Evolutionary conservation across 1,140 invertebrate species (phyloP).

Genomic region (Charaxes varanes): DNA sequence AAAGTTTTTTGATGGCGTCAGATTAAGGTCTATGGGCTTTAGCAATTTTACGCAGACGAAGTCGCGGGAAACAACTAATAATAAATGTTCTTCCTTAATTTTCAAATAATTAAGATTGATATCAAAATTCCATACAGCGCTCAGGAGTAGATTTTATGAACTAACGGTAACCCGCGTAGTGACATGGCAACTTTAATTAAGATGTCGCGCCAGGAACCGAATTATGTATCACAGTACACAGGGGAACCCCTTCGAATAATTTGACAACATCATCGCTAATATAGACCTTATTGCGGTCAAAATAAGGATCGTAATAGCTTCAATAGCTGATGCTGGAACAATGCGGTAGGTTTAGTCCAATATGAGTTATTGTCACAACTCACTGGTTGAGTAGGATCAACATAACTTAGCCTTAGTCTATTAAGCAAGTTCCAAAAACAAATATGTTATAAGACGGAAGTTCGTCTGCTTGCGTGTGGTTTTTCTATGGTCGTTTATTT

Average conservation of each 20-base stretch:
- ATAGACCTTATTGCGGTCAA: background rate
- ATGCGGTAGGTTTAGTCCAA: slow-evolving; percentile 23
- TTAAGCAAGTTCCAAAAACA: slow-evolving; percentile 11
- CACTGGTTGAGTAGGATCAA: slow-evolving; percentile 39
- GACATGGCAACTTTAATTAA: slow-evolving; percentile 47
- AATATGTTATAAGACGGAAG: slow-evolving; percentile 11
- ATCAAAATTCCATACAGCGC: background rate
- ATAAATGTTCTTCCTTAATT: too few species aligned
- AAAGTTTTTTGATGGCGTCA: too few species aligned
- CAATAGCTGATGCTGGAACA: slow-evolving; percentile 9
- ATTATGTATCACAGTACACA: slow-evolving; percentile 36
- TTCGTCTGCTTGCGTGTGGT: too few species aligned
- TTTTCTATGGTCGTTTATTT: too few species aligned
- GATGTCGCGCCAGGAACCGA: slow-evolving; percentile 41
- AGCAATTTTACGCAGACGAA: too few species aligned
- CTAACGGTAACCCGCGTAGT: slow-evolving; percentile 19
- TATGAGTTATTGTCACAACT: slow-evolving; percentile 39
- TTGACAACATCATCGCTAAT: slow-evolving; percentile 7
- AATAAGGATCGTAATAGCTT: slow-evolving; percentile 6
- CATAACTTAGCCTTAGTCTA: slow-evolving; percentile 26
- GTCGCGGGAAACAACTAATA: too few species aligned
- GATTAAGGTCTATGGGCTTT: too few species aligned
- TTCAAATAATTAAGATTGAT: too few species aligned
- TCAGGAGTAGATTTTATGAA: slow-evolving; percentile 8
- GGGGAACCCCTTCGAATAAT: slow-evolving; percentile 27